Conservation (phyloP, 2,797 vertebrate species). For the Manis javanica region DNA sequence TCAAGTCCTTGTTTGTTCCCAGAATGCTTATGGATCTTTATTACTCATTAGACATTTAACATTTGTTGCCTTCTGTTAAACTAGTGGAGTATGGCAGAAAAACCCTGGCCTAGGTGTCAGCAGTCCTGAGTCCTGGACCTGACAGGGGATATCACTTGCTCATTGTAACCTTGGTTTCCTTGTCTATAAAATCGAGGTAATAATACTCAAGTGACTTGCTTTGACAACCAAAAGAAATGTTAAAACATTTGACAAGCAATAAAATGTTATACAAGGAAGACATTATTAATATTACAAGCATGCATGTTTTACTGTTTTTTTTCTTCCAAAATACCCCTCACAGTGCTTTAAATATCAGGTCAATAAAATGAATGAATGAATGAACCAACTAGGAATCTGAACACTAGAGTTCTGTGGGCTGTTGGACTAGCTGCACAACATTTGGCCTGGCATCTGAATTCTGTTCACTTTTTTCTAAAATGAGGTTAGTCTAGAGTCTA, state of each 20-base stretch:
- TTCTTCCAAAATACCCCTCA: not conserved
- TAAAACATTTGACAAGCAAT: constrained; percentile 63
- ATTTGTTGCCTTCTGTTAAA: constrained; percentile 27
- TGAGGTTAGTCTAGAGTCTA: not conserved
- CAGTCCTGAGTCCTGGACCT: not conserved
- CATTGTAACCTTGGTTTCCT: constrained; percentile 38
- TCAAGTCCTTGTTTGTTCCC: not conserved
- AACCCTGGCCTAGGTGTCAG: not conserved
- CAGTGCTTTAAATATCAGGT: not conserved
- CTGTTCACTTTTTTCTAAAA: not conserved
- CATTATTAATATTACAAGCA: constrained; percentile 42
- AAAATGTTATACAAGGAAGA: constrained; percentile 31
- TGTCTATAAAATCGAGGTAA: constrained; percentile 62
- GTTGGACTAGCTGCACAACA: not conserved
- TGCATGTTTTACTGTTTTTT: constrained; percentile 6
- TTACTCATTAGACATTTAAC: not conserved
- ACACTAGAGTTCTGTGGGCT: not conserved
- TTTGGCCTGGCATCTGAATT: constrained; percentile 12
- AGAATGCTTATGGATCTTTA: constrained; percentile 4
- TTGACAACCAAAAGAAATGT: constrained; percentile 62
- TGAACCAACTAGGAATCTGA: not conserved
- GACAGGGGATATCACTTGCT: not conserved
- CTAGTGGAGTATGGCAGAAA: not conserved
- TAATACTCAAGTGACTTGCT: constrained; percentile 44
- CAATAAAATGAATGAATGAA: constrained; percentile 6